These are phyloP conservation scores for Gnathonemus longibarbis DNA, from an alignment of 2,113 vertebrate species.

Conservation along the genomic window DNA sequence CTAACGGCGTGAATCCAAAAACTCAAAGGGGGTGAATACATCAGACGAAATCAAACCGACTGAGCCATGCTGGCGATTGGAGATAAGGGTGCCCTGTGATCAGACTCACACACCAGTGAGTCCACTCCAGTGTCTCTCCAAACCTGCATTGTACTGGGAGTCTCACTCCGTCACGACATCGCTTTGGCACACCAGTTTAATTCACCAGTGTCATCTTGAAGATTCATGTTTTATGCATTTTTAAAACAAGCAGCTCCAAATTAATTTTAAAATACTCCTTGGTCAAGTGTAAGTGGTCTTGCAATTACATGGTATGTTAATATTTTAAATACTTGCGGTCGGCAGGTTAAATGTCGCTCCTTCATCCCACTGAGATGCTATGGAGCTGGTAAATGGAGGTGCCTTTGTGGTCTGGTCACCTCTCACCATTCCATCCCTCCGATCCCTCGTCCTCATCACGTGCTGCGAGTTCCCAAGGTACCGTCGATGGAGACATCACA, in stretches of 20 bases:
- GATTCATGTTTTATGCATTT: background rate
- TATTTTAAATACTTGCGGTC: background rate
- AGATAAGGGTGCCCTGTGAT: background rate
- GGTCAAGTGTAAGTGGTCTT: background rate
- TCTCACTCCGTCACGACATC: background rate
- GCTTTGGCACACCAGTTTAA: background rate
- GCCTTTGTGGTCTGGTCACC: background rate
- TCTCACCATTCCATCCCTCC: background rate
- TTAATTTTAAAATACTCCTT: background rate
- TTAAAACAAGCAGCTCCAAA: background rate
- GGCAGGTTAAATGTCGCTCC: background rate
- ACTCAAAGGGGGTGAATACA: background rate
- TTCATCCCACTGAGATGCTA: background rate
- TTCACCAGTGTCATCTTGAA: background rate
- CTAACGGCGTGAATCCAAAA: background rate
- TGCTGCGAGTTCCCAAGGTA: background rate
- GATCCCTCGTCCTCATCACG: background rate
- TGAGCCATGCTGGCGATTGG: background rate
- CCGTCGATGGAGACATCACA: background rate
- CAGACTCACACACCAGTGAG: background rate
- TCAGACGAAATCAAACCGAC: background rate
- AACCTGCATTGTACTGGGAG: background rate
- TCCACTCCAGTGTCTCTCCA: background rate
- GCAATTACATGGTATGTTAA: background rate
- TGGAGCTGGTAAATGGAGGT: background rate